Percentiles rank a stretch among this genome's conserved stretches.
Conservation (phyloP, 2,888 invertebrate genomes). For the Prosapia bicincta region DNA sequence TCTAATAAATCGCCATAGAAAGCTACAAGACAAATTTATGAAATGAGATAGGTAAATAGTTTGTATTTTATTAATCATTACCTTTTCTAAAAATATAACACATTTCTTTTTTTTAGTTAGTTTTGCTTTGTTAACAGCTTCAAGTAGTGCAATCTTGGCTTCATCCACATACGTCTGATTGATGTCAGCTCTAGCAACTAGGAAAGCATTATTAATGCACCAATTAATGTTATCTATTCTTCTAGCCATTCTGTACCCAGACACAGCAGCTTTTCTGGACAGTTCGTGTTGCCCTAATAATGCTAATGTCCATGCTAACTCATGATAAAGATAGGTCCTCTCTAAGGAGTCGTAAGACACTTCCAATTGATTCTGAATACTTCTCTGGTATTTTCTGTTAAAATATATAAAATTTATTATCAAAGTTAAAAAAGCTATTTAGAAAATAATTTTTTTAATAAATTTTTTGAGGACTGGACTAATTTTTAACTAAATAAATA, state of each 20-base stretch:
- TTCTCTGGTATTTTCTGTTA: not conserved
- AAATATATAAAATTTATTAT: not conserved
- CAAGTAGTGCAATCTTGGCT: not conserved
- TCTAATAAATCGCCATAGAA: too few relatives aligned
- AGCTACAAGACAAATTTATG: too few relatives aligned
- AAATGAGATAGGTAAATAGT: too few relatives aligned
- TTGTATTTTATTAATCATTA: not conserved
- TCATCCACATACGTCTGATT: not conserved
- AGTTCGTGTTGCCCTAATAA: not conserved
- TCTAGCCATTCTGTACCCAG: not conserved
- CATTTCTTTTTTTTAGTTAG: not conserved
- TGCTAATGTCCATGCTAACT: not conserved
- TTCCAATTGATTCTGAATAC: not conserved
- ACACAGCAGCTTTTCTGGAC: not conserved
- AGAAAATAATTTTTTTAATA: too few relatives aligned
- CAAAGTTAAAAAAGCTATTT: too few relatives aligned
- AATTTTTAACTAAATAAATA: too few relatives aligned
- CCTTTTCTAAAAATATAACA: not conserved
- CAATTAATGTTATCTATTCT: not conserved
- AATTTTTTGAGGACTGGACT: too few relatives aligned
- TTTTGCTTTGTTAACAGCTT: not conserved
- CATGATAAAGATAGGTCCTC: constrained; percentile 11
- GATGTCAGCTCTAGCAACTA: not conserved
- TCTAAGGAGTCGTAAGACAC: constrained; percentile 12
- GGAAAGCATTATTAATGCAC: not conserved